Percentiles rank a stretch among this genome's conserved stretches.
phyloP scores from a whole-genome alignment of 2,888 invertebrate species.

The Rapana venosa region DNA sequence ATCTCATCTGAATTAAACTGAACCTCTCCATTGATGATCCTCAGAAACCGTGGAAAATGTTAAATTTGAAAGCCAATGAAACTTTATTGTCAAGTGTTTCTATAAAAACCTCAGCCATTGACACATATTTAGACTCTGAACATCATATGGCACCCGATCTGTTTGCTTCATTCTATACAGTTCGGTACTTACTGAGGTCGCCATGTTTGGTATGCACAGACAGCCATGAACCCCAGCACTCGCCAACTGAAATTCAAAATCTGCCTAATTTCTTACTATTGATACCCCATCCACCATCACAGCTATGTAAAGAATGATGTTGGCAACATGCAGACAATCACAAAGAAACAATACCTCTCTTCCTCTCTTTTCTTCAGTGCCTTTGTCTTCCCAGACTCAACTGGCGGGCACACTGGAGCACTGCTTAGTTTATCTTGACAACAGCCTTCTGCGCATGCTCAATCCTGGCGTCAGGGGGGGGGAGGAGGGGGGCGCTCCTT shows the following conservation, averaged over 20 bases:
- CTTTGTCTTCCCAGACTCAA: background rate
- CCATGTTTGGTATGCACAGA: background rate
- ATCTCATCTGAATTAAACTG: too few species aligned
- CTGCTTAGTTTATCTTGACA: conserved; percentile 50
- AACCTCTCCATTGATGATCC: too few species aligned
- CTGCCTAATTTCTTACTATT: too few species aligned
- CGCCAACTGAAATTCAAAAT: background rate
- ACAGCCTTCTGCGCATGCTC: conserved; percentile 45
- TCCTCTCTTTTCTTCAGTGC: background rate
- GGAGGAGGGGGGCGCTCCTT: background rate
- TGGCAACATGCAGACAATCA: background rate
- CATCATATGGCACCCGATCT: too few species aligned
- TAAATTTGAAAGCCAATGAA: too few species aligned
- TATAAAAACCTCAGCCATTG: too few species aligned
- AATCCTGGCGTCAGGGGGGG: background rate
- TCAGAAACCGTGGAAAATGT: too few species aligned
- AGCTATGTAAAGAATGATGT: background rate
- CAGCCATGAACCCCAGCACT: background rate
- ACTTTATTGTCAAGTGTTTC: too few species aligned
- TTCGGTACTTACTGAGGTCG: background rate
- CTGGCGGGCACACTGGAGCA: background rate
- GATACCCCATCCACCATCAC: background rate
- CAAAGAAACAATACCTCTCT: background rate
- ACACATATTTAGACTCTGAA: too few species aligned
- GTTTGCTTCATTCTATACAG: background rate